Evolutionary conservation across 2,888 invertebrate species (phyloP).

Genomic region (Pimpla rufipes): DNA sequence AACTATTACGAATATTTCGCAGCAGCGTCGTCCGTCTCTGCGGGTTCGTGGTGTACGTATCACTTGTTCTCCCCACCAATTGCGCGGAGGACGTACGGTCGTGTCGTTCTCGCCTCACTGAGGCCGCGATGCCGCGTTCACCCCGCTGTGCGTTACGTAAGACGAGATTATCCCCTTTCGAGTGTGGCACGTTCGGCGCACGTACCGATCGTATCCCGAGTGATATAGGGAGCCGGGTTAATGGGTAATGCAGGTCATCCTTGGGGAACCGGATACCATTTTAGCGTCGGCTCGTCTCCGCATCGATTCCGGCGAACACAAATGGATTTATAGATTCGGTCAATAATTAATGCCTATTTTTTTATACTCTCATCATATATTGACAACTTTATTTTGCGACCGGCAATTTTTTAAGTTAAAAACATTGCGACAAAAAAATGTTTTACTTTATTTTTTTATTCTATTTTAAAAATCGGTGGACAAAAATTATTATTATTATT

Average conservation of each 20-base stretch:
- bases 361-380: neutral
- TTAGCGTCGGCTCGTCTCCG: neutral
- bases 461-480: too few relatives aligned
- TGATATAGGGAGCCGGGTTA: neutral
- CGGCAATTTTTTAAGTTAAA: too few relatives aligned
- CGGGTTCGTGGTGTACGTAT: neutral
- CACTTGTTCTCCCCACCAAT: neutral
- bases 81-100: neutral
- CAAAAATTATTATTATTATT: too few relatives aligned
- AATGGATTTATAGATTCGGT: neutral
- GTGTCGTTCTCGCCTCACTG: neutral
- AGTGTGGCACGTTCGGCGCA: neutral
- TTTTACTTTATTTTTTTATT: too few relatives aligned
- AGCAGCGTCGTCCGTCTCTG: too few relatives aligned
- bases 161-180: constrained; percentile 16
- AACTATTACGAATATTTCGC: too few relatives aligned
- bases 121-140: neutral
- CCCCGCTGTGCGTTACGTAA: constrained; percentile 15
- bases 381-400: too few relatives aligned
- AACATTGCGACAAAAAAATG: too few relatives aligned
- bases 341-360: neutral
- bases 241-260: neutral
- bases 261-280: neutral
- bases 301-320: neutral
- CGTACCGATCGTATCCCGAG: neutral